Evolutionary conservation across 2,113 vertebrate genomes (phyloP).

Genomic region (Colinus virginianus): DNA sequence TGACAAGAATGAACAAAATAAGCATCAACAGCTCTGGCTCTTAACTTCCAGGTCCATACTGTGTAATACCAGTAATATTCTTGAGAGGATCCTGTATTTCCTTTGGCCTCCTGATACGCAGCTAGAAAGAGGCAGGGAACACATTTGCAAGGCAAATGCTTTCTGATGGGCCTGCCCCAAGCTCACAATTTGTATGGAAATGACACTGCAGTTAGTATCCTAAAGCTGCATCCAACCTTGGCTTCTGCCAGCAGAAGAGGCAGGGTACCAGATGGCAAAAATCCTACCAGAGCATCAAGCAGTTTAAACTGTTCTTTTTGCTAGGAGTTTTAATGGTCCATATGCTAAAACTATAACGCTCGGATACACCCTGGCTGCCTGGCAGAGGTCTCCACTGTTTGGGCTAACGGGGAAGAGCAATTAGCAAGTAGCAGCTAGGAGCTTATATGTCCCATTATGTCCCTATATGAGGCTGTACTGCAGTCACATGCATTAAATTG

Average conservation of each 20-base stretch:
- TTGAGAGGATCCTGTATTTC: neutral
- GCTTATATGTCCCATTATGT: accelerated
- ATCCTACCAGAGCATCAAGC: constrained; percentile 28
- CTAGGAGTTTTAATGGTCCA: constrained; percentile 50
- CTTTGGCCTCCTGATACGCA: neutral
- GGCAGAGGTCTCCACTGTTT: neutral
- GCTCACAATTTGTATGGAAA: constrained; percentile 52
- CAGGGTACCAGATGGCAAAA: constrained; percentile 52
- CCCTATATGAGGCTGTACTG: accelerated
- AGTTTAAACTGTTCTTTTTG: constrained; percentile 51
- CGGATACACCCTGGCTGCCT: constrained; percentile 28
- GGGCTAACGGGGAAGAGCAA: neutral
- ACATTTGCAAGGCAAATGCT: neutral
- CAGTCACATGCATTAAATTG: neutral
- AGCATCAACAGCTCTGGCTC: neutral
- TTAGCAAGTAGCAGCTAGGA: neutral
- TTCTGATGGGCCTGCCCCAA: neutral
- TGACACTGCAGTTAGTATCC: constrained; percentile 1
- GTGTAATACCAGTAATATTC: neutral
- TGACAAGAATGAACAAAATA: neutral
- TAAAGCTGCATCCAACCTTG: constrained; percentile 20
- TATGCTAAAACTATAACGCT: constrained; percentile 29
- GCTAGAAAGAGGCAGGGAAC: neutral
- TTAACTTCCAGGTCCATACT: neutral
- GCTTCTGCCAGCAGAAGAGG: constrained; percentile 49